Evolutionary conservation across 23 tunicate genomes (phyloP).

Genomic region (Diplosoma virens): DNA sequence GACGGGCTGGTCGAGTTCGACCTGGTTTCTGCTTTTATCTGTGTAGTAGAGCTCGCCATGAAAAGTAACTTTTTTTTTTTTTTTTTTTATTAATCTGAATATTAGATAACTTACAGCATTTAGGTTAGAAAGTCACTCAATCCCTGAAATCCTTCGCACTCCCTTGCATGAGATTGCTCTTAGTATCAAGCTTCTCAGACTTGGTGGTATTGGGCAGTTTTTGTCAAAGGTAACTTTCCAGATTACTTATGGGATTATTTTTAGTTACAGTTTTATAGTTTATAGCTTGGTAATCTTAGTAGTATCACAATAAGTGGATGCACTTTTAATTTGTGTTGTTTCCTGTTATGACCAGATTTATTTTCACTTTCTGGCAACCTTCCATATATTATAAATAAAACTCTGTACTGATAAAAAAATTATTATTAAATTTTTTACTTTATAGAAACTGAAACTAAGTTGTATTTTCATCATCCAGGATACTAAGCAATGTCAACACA

Average conservation of each 20-base stretch:
- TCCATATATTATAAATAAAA: no score
- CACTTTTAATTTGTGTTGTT: no score
- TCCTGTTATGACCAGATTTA: no score
- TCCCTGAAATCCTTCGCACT: constrained; percentile 87
- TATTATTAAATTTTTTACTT: no score
- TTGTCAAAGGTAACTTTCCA: constrained; percentile 62
- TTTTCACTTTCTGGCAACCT: no score
- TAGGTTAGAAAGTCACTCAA: constrained; percentile 64
- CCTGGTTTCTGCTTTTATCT: constrained; percentile 85
- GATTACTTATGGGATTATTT: no score
- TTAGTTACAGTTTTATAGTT: not conserved
- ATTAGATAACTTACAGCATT: not conserved
- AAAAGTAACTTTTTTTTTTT: constrained; percentile 42
- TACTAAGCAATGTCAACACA: no score
- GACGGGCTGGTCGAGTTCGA: constrained; percentile 93
- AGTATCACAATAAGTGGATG: no score
- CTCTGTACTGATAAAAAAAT: no score
- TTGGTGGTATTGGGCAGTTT: constrained; percentile 84
- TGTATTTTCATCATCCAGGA: no score
- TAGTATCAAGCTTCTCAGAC: constrained; percentile 79
- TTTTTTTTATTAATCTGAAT: not conserved
- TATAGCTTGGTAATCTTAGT: not conserved
- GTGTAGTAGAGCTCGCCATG: constrained; percentile 81
- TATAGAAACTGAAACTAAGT: no score
- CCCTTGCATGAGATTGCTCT: constrained; percentile 89